These are phyloP conservation scores for Syndactyla subalaris DNA, from an alignment of 2,797 vertebrate species.

Conservation along the genomic window DNA sequence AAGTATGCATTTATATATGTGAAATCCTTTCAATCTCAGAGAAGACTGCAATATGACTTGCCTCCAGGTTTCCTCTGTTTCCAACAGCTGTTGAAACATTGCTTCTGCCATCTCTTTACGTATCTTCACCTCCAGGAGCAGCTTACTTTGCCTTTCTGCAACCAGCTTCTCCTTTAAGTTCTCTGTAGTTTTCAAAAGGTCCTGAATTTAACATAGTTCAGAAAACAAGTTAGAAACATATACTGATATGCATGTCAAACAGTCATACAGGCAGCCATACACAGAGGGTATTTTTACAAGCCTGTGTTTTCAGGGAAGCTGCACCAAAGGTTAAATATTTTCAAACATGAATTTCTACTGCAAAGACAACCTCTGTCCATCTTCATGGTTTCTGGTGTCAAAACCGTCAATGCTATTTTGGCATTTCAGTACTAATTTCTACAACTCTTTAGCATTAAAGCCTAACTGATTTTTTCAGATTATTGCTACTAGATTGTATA, in stretches of 20 bases:
- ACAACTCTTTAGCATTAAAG: not conserved
- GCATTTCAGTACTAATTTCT: not conserved
- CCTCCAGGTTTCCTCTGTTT: constrained; percentile 87
- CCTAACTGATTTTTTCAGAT: not conserved
- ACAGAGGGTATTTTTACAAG: not conserved
- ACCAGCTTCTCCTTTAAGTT: constrained; percentile 80
- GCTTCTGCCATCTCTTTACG: constrained; percentile 93
- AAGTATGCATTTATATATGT: not conserved
- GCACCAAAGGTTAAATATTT: not conserved
- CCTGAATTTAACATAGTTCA: constrained; percentile 70
- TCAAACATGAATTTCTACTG: not conserved
- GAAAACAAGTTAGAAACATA: not conserved
- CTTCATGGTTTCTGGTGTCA: not conserved
- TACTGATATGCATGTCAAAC: not conserved
- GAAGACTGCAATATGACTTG: not conserved
- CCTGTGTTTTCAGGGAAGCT: not conserved
- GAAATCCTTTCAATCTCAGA: not conserved
- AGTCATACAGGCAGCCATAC: not conserved
- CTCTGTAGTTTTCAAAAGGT: constrained; percentile 82
- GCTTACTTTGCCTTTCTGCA: constrained; percentile 82
- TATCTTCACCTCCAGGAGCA: constrained; percentile 88
- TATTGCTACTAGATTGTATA: not conserved
- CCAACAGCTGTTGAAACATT: constrained; percentile 87
- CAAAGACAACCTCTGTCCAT: not conserved
- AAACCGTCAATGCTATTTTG: not conserved